Percentiles rank a stretch among this genome's conserved stretches.
Evolutionary conservation across 1,140 invertebrate species (phyloP).

Genomic region (Subanguina moxae): DNA sequence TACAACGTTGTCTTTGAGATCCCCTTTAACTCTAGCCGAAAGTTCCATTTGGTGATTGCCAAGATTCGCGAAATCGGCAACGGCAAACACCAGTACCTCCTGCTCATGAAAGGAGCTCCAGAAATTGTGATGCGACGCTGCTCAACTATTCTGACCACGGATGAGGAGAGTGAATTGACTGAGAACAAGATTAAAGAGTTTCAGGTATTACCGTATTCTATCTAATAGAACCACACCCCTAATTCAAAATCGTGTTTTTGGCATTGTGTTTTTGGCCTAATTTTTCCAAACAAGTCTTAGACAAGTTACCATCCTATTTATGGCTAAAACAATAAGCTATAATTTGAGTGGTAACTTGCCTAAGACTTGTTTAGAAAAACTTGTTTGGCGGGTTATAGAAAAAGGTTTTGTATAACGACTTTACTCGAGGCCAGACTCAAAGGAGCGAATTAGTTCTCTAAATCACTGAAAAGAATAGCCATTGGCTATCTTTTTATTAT

Average conservation of each 20-base stretch:
- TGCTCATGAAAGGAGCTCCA: slow-evolving; percentile 54
- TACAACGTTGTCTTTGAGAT: slow-evolving; percentile 53
- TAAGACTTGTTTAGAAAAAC: no score
- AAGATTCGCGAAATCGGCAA: slow-evolving; percentile 20
- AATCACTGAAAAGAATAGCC: no score
- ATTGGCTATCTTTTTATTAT: no score
- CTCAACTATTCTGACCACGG: slow-evolving; percentile 34
- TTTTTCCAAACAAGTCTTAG: no score
- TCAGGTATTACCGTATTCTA: slow-evolving; percentile 11
- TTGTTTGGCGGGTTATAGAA: no score
- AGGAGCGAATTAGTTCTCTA: no score
- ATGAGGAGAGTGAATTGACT: slow-evolving; percentile 34
- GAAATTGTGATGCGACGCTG: slow-evolving; percentile 50
- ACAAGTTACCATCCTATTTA: no score
- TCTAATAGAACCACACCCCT: background rate
- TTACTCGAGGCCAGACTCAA: no score
- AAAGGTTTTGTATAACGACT: no score
- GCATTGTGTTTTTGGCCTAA: no score
- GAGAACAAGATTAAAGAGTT: slow-evolving; percentile 36
- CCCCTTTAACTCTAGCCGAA: slow-evolving; percentile 54
- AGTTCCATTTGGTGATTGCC: slow-evolving; percentile 52
- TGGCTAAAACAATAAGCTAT: no score
- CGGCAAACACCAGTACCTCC: slow-evolving; percentile 35
- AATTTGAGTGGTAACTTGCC: no score
- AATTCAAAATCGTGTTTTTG: background rate